Evolutionary conservation across 2,797 vertebrate species (phyloP).

Genomic region (Myotis daubentonii): DNA sequence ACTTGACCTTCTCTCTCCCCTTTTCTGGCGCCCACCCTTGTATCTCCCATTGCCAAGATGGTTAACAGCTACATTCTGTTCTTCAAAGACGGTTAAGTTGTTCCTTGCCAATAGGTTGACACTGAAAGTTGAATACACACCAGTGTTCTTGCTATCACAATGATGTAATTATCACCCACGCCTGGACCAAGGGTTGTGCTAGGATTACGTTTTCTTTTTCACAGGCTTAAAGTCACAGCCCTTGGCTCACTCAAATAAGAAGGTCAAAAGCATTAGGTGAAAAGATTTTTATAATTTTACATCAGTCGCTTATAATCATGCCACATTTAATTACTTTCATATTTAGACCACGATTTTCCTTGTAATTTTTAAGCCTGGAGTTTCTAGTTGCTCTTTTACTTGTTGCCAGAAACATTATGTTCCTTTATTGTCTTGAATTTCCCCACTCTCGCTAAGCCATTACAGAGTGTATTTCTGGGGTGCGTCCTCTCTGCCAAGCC

Average conservation of each 20-base stretch:
- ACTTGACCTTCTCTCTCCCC: no score
- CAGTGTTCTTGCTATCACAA: neutral
- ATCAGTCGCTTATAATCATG: neutral
- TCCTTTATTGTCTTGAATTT: neutral
- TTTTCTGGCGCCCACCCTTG: neutral
- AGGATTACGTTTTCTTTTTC: neutral
- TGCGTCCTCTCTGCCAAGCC: neutral
- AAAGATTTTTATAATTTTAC: neutral
- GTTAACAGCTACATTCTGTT: neutral
- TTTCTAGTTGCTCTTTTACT: neutral
- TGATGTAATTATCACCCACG: neutral
- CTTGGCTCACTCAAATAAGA: neutral
- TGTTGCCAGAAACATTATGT: neutral
- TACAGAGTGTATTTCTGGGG: neutral
- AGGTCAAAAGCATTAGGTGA: neutral
- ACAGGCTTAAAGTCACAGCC: neutral
- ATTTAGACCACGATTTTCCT: neutral
- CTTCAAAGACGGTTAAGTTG: neutral
- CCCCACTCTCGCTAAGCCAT: neutral
- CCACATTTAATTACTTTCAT: neutral
- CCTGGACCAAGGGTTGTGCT: neutral
- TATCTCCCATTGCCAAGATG: neutral
- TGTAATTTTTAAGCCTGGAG: slow-evolving; percentile 26
- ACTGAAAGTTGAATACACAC: slow-evolving; percentile 15
- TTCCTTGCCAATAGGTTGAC: neutral